Evolutionary conservation across 2,797 vertebrate genomes (phyloP), one percentile per base, ranked within the genome.

Genomic region (Gambusia yucatana): DNA sequence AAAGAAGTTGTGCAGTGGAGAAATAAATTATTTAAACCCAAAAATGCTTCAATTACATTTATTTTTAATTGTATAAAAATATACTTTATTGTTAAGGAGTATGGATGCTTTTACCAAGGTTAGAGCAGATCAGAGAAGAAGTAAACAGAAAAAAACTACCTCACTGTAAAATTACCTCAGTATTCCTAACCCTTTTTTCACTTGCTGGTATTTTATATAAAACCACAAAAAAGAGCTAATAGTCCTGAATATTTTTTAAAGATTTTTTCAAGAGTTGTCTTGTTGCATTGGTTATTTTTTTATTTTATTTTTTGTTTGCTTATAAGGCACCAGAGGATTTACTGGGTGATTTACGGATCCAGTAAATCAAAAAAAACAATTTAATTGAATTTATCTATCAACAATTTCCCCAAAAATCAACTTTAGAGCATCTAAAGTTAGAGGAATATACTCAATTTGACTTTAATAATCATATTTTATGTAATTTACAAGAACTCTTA

Each of bases 191-290:
- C 87, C 3, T 92, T 95, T 95, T 95, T 94, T 95, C 91, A 96
- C 97, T 98, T 97, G 97, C 97, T 97, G 97, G 97, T 97, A 96
- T 98, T 98, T 98, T 98, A 96, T 98, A 98, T 97, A 76, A 92
- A 86, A 33, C 33, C 33, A 33, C 33, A 89, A 84, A 87, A 71
- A 95, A 97, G 96, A 97, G 96, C 96, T 97, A 97, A 97, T 97
- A 97, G 97, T 96, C 96, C 96, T 97, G 96, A 96, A 97, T 97
- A 97, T 97, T 97, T 97, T 97, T 97, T 97, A 96, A 95, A 93
- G 91, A 0, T 14, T 46, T 95, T 89, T 92, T 93, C 92, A 87
- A 87, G 92, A 96, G 94, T 96, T 95, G 95, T 95, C 93, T 91
- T 93, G 90, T 92, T 93, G 93, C 86, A 93, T 93, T 90, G 86